These are phyloP conservation scores for Poeciliopsis paucimaculata DNA, from an alignment of 2,797 vertebrate genomes.

Conservation along the genomic window DNA sequence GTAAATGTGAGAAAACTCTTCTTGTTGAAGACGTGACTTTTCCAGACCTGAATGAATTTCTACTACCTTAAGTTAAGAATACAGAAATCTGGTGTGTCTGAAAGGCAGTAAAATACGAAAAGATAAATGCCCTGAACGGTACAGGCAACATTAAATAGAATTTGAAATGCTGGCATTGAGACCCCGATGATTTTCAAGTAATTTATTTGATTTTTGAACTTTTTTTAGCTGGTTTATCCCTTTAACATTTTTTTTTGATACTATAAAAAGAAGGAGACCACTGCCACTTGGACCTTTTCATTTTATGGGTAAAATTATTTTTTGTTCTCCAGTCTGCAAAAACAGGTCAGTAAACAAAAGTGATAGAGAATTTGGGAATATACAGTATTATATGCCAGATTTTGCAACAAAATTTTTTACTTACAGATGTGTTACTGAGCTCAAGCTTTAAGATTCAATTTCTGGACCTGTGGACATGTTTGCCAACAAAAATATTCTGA, in stretches of 20 bases:
- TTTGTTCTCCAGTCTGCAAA: background rate
- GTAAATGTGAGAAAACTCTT: conserved; percentile 18
- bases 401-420: background rate
- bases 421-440: background rate
- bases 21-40: background rate
- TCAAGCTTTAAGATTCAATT: background rate
- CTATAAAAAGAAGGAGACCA: conserved; percentile 33
- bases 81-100: background rate
- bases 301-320: background rate
- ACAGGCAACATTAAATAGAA: background rate
- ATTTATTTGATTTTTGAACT: background rate
- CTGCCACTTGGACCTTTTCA: conserved; percentile 18
- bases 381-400: background rate
- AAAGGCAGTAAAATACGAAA: conserved; percentile 5
- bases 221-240: background rate
- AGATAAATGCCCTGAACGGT: background rate
- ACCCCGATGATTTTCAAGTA: background rate
- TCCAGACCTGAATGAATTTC: background rate
- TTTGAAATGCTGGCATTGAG: background rate
- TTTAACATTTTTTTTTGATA: conserved; percentile 15
- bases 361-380: background rate
- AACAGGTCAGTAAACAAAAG: background rate
- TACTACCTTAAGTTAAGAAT: conserved; percentile 9
- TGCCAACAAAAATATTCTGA: background rate
- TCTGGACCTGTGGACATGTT: background rate